Evolutionary conservation across 2,113 vertebrate species (phyloP).

Genomic region (Toxotes jaculatrix): DNA sequence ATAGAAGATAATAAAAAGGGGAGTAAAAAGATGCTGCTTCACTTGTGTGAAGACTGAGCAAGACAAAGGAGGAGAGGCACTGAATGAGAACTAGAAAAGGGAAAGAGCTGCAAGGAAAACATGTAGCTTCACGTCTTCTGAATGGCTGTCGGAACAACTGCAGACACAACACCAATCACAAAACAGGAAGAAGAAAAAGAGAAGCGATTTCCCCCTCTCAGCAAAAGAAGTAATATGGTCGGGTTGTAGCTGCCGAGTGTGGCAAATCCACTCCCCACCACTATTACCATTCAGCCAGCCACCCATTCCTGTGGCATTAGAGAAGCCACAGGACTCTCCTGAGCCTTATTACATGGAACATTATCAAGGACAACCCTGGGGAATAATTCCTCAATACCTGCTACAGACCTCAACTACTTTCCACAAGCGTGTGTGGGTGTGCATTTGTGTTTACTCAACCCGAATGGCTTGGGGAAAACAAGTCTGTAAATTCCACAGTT

Average conservation of each 20-base stretch:
- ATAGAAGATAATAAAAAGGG: slow-evolving; percentile 23
- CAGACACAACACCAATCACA: slow-evolving; percentile 45
- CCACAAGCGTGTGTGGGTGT: slow-evolving; percentile 20
- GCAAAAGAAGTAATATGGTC: slow-evolving; percentile 33
- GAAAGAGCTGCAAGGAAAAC: slow-evolving; percentile 27
- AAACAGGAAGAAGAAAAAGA: slow-evolving; percentile 6
- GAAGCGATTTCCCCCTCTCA: slow-evolving; percentile 22
- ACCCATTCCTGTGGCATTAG: slow-evolving; percentile 59
- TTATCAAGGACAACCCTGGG: slow-evolving; percentile 47
- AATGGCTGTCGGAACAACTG: slow-evolving; percentile 22
- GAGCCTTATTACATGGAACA: slow-evolving; percentile 56
- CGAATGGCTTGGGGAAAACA: slow-evolving; percentile 51
- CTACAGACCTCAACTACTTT: slow-evolving; percentile 41
- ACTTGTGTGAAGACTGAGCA: background rate
- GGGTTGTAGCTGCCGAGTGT: slow-evolving; percentile 39
- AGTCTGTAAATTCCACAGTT: slow-evolving; percentile 70
- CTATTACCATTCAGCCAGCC: slow-evolving; percentile 41
- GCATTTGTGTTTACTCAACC: slow-evolving; percentile 49
- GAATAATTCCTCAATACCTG: slow-evolving; percentile 44
- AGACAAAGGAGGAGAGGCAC: slow-evolving; percentile 40
- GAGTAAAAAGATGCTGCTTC: background rate
- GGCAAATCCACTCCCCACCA: slow-evolving; percentile 54
- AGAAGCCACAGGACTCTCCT: slow-evolving; percentile 54
- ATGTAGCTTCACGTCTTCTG: slow-evolving; percentile 23
- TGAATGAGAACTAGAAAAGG: slow-evolving; percentile 16